Base-by-base conservation (phyloP, 2,113 vertebrate species). In the Dipodomys spectabilis region DNA sequence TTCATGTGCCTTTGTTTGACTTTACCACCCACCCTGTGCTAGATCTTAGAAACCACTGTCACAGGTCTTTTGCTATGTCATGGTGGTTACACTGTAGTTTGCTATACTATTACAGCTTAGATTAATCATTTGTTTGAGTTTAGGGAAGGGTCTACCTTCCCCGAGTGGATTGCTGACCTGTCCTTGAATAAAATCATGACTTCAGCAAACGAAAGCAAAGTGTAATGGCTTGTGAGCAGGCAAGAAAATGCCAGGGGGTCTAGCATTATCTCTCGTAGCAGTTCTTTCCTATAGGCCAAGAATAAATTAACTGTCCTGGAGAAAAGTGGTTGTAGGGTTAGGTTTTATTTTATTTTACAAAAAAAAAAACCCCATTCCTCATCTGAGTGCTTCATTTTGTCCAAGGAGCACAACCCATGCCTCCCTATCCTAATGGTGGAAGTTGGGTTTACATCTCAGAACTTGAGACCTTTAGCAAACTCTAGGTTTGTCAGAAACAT, bases 301-400 rank as follows among this genome's bases (percentile, higher is more conserved):
- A 72, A 15, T 30, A 57, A 30, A 35, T 73, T 64, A 53, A 72
- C 15, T 87, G 72, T n/a, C 32, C 12, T 69, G 27, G 73, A 74
- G 69, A 69, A 77, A 35, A 77, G 44, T 23, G n/a, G n/a, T 35
- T 19, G 15, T 22, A 71, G 62, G 88, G 79, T 69, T 16, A 78
- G 65, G 13, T 79, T 90, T 69, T 6, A 45, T 90, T 81, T 82
- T 25, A 81, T 68, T 85, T 90, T 69, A 94, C 64, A 82, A 78
- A 82, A 39, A 39, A 39, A 39, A 39, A 39, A 39, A 39, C 5
- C 39, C 5, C 39, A 39, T 39, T 83, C 89, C 49, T 83, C 60
- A 65, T 78, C 71, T n/a, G 67, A 91, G 65, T 75, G 44, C 73
- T 68, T 75, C 57, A 53, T 67, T 80, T 68, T 68, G 30, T 78